Evolutionary conservation across 2,797 vertebrate genomes (phyloP).

Genomic region (Pangasius sanitwongsei): DNA sequence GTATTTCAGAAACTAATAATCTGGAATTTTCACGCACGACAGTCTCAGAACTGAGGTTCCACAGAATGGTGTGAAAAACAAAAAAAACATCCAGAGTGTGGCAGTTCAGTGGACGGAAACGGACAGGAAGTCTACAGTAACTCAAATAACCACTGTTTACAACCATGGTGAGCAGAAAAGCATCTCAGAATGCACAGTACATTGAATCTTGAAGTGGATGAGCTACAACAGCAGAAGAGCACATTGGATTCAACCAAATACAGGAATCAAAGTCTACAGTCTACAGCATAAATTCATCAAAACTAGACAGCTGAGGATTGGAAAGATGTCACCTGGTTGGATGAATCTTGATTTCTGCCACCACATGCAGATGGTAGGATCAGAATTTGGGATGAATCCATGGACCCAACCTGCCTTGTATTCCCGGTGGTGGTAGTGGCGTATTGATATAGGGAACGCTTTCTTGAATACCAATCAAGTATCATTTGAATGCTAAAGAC

Average conservation of each 20-base stretch:
- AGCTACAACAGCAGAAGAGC: neutral
- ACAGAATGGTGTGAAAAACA: too few relatives aligned
- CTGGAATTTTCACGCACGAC: neutral
- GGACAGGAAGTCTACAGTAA: neutral
- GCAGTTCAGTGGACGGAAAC: neutral
- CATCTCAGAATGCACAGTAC: neutral
- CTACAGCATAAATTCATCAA: neutral
- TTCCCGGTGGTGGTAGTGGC: neutral
- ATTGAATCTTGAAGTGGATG: neutral
- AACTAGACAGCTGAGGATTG: neutral
- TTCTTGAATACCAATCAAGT: neutral
- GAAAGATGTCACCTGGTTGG: neutral
- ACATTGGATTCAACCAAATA: neutral
- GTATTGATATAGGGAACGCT: neutral
- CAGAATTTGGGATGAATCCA: neutral
- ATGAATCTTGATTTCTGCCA: neutral
- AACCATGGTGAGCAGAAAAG: neutral
- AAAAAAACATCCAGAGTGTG: neutral
- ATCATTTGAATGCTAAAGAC: neutral
- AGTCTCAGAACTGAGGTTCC: neutral
- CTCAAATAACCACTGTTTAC: neutral
- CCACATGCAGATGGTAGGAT: neutral
- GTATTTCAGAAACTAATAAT: neutral
- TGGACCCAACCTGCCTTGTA: neutral
- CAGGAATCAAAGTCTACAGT: neutral